phyloP scores from a whole-genome alignment of 2,888 invertebrate genomes.

The Marasmarcha lunaedactyla region DNA sequence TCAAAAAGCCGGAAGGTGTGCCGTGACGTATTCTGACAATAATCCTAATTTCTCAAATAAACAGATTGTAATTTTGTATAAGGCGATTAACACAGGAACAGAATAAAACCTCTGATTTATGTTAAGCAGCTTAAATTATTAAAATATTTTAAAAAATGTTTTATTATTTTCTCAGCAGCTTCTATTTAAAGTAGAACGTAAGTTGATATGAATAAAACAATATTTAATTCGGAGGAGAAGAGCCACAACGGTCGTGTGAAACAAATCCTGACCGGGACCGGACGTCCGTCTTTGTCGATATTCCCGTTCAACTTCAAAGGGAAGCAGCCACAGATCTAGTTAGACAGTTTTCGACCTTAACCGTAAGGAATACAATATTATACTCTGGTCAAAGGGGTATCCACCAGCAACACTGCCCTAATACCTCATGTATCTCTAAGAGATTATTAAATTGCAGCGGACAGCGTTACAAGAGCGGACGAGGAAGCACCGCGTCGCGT shows the following conservation, averaged over 20 bases:
- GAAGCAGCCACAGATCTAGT: conserved; percentile 32
- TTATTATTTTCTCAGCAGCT: too few relatives aligned
- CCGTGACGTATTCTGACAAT: too few relatives aligned
- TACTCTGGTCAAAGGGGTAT: conserved; percentile 19
- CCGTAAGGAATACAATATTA: conserved; percentile 20
- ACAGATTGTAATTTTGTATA: too few relatives aligned
- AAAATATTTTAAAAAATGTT: too few relatives aligned
- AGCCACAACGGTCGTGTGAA: conserved; percentile 47
- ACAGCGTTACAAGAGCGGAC: conserved; percentile 37
- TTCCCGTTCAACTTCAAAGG: conserved; percentile 68
- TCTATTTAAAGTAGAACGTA: too few relatives aligned
- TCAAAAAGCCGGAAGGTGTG: conserved; percentile 57
- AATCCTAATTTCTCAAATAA: too few relatives aligned
- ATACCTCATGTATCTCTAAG: conserved; percentile 51
- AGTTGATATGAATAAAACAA: background rate
- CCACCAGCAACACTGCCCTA: conserved; percentile 35
- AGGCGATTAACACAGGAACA: too few relatives aligned
- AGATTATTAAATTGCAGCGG: conserved; percentile 55
- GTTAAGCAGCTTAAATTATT: too few relatives aligned
- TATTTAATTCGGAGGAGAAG: conserved; percentile 26
- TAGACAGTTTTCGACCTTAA: conserved; percentile 48
- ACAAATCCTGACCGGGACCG: conserved; percentile 70
- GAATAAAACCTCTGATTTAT: too few relatives aligned
- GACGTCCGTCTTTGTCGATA: conserved; percentile 69
- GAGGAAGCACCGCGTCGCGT: conserved; percentile 43